Base-by-base conservation (phyloP, 2,888 invertebrate genomes). In the Hyalella azteca region DNA sequence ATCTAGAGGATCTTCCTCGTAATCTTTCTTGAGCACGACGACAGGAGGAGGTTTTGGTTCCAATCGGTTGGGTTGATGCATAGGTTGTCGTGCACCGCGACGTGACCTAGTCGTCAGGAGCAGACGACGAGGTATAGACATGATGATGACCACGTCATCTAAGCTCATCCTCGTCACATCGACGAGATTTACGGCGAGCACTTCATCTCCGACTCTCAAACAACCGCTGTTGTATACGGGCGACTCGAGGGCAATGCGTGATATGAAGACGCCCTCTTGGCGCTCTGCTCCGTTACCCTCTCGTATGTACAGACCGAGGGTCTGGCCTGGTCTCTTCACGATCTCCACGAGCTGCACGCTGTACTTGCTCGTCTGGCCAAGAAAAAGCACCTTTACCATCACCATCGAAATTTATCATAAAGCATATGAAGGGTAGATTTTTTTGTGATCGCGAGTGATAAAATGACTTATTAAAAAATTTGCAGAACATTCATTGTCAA, bases 101-200 rank as follows among this genome's bases (percentile, higher is more conserved):
- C 87, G 84, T 86, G 95, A 95, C 86, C 96, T 91, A 85, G 97
- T 97, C 86, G 96, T 96, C 85, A 99, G 91, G 85, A 98, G 93
- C 87, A 99, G 91, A 86, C 98, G 92, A 87, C 97, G 92, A 7
- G 99, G 98, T 90, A 99, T 99, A 87, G 97, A 97, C 96, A 99
- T 98, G 87, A 98, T 96, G 87, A 98, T 96, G 86, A 99, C 99
- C 85, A 99, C 99, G 89, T 99, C 99, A 89, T 99, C 98, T 87
- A 99, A 90, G 85, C 96, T 96, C 97, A 98, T 98, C 87, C 95
- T 93, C 85, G 96, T 94, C 86, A 99, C 98, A 88, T 98, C 97
- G 85, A 99, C 98, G 87, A 97, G 91, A 89, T 99, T 99, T 81
- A 99, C 98, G 49, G 97, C 97, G 86, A 99, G 90, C 87, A 99